phyloP scores from a whole-genome alignment of 2,113 vertebrate species.

The Athene noctua region DNA sequence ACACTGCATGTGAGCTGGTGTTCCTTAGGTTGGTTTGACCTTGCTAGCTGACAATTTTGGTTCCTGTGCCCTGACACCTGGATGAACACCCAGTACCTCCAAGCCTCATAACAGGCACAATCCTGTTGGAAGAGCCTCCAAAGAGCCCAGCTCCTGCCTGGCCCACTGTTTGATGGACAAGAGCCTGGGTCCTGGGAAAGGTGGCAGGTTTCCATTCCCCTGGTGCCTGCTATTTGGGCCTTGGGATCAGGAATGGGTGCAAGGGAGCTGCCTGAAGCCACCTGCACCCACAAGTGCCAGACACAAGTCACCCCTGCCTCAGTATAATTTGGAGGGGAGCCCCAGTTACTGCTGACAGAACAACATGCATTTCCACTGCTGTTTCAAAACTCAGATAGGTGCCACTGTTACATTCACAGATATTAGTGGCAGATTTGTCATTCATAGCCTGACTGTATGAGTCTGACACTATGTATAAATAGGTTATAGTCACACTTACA shows the following conservation, averaged over 20 bases:
- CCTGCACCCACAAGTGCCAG: background rate
- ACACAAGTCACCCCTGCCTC: background rate
- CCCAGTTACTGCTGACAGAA: background rate
- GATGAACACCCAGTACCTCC: background rate
- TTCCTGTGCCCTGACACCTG: background rate
- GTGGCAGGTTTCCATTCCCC: background rate
- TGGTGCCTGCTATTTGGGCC: background rate
- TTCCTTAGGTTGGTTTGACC: background rate
- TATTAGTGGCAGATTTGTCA: slow-evolving; percentile 36
- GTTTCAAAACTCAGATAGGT: background rate
- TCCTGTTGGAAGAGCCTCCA: background rate
- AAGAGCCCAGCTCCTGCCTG: accelerated
- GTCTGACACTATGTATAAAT: slow-evolving; percentile 40
- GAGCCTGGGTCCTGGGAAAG: background rate
- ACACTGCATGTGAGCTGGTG: accelerated
- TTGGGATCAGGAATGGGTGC: background rate
- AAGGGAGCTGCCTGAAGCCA: background rate
- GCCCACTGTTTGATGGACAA: background rate
- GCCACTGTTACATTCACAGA: background rate
- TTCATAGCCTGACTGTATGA: slow-evolving; percentile 6
- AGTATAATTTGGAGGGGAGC: background rate
- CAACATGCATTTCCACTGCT: background rate
- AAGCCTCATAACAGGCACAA: background rate
- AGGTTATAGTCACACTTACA: slow-evolving; percentile 49
- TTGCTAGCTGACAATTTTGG: background rate